Base-by-base conservation (phyloP, 2,113 vertebrate genomes). In the Brachypodius melanocephalos region DNA sequence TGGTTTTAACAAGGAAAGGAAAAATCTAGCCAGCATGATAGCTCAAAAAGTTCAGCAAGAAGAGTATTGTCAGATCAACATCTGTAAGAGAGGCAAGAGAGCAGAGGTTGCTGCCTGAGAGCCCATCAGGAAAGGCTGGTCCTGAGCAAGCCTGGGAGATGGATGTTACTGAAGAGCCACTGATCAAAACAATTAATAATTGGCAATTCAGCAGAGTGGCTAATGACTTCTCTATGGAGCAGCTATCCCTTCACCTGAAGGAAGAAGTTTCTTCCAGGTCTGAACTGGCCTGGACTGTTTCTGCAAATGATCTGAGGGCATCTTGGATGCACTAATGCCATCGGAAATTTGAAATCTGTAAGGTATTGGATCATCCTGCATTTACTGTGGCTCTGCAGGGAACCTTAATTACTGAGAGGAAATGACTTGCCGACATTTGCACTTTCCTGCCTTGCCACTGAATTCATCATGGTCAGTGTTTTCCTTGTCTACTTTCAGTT, bases 371-470 rank as follows among this genome's bases (percentile, higher is more conserved):
- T 97, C 94, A 61, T 92, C 55, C 76, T 78, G 62, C 86, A 85
- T 96, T 96, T 96, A 71, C 82, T 43, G 85, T 83, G 89, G 83
- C 75, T 96, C 81, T 89, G 67, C 93, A 96, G 78, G 63, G 94
- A 96, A 38, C 93, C 91, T 95, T 95, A 96, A 96, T 97, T 95
- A 96, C 78, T 48, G 89, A 76, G 85, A 97, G 95, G 94, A 97
- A 96, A 96, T 94, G 62, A 91, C 94, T 93, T 93, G 91, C 74
- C 5, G 19, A 89, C 63, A 77, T 93, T 96, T 96, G 89, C 78
- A 91, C 93, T 95, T 96, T 69, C 71, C 91, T 96, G 59, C 87
- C 92, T 95, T 89, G 74, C 74, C 17, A 7, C 2, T 94, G 87
- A 89, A 94, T 94, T 85, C 67, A 73, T 94, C 89, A 73, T 59